Base-by-base conservation (phyloP, 2,113 vertebrate genomes). In the Martes martes region DNA sequence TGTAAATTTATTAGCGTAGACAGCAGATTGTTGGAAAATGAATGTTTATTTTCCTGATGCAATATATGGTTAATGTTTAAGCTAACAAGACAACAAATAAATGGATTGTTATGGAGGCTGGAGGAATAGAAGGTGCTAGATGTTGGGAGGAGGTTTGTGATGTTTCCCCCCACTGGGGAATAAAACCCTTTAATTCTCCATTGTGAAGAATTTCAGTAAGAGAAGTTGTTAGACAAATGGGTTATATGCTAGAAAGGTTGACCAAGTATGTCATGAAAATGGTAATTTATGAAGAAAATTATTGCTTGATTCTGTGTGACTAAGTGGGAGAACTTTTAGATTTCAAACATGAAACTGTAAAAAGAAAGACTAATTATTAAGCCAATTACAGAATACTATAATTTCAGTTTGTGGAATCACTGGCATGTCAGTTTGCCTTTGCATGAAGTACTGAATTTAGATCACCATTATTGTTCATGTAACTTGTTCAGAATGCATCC, bases 341-440 rank as follows among this genome's bases (percentile, higher is more conserved):
- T 93, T 90, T 96, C 79, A 93, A 96, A 94, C 47, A 96, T 67
- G 42, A 88, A 96, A 84, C 39, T 92, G n/a, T 47, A 78, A 84
- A 50, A 92, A 97, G 85, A 96, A 94, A 97, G 91, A 78, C 59
- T 91, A 97, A 95, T 96, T 87, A 97, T 93, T 93, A 91, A 95
- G 71, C 45, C 90, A 93, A 87, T 31, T 87, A 10, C 45, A 81
- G 52, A 95, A 94, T 93, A 86, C 71, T 93, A n/a, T 96, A 93
- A 89, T 97, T 97, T 90, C 81, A 93, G 55, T 89, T 74, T 82
- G 74, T 85, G 63, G 50, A 91, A 50, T 92, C 65, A 80, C 23
- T 67, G 88, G 33, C 16, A 42, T 88, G 83, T 93, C 86, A 92
- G 85, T 71, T 59, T 84, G n/a, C 33, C 50, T 95, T 93, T 88